A percentile compares a stretch with the other conserved stretches of the same genome.
These are phyloP conservation scores for Ptychadena robeensis DNA, from an alignment of 2,797 vertebrate species.

Conservation along the genomic window DNA sequence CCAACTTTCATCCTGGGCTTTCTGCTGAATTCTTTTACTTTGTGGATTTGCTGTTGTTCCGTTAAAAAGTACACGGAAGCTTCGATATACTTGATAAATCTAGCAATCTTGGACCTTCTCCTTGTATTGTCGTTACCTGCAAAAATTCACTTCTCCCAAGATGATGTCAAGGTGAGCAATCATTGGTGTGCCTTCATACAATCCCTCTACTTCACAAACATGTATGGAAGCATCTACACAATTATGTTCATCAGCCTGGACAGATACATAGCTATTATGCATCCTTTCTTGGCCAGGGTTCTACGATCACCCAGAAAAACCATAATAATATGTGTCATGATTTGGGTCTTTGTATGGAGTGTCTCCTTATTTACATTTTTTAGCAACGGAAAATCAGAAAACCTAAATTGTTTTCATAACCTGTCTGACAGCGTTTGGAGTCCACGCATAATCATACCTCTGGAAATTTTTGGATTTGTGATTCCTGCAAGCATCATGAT, in stretches of 20 bases:
- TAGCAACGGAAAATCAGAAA: constrained; percentile 53
- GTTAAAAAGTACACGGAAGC: constrained; percentile 82
- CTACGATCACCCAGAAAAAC: constrained; percentile 79
- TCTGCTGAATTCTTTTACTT: constrained; percentile 77
- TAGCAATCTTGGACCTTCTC: constrained; percentile 84
- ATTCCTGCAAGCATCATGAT: constrained; percentile 77
- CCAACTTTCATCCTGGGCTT: constrained; percentile 83
- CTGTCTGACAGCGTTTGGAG: constrained; percentile 80
- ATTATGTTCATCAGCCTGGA: constrained; percentile 87
- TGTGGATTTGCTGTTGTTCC: constrained; percentile 76
- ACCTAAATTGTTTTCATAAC: constrained; percentile 79
- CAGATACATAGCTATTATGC: constrained; percentile 83
- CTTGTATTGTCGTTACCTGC: constrained; percentile 85
- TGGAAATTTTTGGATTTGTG: constrained; percentile 87
- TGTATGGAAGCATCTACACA: constrained; percentile 87
- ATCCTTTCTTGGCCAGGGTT: constrained; percentile 76
- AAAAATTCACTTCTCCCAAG: constrained; percentile 76
- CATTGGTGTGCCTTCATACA: constrained; percentile 79
- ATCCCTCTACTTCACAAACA: constrained; percentile 86
- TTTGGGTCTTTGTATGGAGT: constrained; percentile 78
- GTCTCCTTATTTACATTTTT: constrained; percentile 73
- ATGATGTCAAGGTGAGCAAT: not conserved
- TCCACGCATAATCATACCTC: constrained; percentile 69
- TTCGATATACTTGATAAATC: constrained; percentile 87
- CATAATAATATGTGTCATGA: constrained; percentile 68